These are phyloP conservation scores for Rhagonycha lutea DNA, from an alignment of 2,888 invertebrate genomes.

Conservation along the genomic window DNA sequence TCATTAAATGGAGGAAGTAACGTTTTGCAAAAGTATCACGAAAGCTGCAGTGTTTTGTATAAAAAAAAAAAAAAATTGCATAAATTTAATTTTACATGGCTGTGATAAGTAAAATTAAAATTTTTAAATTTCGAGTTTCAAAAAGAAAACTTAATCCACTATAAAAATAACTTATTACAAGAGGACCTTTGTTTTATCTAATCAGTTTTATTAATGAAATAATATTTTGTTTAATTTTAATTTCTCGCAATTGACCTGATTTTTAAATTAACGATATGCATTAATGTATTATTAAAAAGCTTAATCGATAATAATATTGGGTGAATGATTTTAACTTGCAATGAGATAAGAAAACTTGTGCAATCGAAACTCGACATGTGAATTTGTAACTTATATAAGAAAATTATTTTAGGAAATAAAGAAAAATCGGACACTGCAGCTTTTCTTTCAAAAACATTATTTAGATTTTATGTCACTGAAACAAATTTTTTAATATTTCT, in stretches of 20 bases:
- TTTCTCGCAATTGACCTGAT: neutral
- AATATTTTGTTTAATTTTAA: neutral
- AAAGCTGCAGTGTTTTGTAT: neutral
- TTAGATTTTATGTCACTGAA: neutral
- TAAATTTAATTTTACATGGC: neutral
- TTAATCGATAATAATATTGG: neutral
- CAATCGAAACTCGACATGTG: neutral
- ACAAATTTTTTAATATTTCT: neutral
- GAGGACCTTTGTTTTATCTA: neutral
- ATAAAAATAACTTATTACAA: neutral
- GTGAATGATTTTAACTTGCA: neutral
- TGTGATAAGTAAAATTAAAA: neutral
- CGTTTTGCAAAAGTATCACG: neutral
- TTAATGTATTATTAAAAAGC: neutral
- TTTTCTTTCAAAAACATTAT: neutral
- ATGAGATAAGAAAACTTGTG: neutral
- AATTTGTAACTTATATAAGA: neutral
- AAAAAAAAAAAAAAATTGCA: neutral
- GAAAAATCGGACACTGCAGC: neutral
- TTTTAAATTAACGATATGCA: neutral
- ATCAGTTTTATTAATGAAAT: neutral
- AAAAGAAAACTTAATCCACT: neutral
- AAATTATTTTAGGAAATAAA: neutral
- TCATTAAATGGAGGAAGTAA: neutral
- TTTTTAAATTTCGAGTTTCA: too few species aligned